Base-by-base conservation (phyloP, 92 coral and sea anemone species). In the Siderastrea radians region DNA sequence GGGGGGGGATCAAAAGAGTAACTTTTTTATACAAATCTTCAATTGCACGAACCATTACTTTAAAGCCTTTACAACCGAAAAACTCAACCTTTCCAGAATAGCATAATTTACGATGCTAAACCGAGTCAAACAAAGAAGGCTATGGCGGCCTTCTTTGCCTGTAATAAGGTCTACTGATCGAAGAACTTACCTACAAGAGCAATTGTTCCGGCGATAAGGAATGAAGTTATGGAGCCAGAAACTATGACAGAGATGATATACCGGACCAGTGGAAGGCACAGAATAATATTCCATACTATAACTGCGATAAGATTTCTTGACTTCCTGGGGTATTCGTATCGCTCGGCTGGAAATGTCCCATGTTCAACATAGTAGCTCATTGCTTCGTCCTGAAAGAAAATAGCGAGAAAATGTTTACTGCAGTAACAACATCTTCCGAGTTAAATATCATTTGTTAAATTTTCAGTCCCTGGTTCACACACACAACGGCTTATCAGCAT, bases 321-420 rank as follows among this genome's bases (percentile, higher is more conserved):
- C 80, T 84, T 92, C 49, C 96, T 90, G 1, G 99, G 98, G 61
- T 90, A 93, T 52, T 92, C 88, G 1, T 86, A 72, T 64, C 89
- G 89, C 14, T 97, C 95, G 53, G 93, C 96, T 8, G 97, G 95
- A 68, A 94, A 97, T 71, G 62, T 79, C 12, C 97, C 96, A 74
- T 97, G 95, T 67, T 90, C 91, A 17, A 94, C 50, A 85, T 93
- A 97, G 80, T 92, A 92, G 17, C 91, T 91, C 96, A 97, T 88
- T 17, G 76, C 89, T 76, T 95, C 72, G 77, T 97, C 99, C 99
- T 97, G 54, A 61, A 87, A 63, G 11, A 80, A 77, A 83, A 46
- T 5, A 14, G 15, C 26, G 47, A 52, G 54, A 55, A 51, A 54
- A 26, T n/a, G 47, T 14, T 49, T 48, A 51, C 6, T 50, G 4